A percentile compares a stretch with the other conserved stretches of the same genome.
phyloP scores from a whole-genome alignment of 2,888 invertebrate genomes.

The Orgyia antiqua region DNA sequence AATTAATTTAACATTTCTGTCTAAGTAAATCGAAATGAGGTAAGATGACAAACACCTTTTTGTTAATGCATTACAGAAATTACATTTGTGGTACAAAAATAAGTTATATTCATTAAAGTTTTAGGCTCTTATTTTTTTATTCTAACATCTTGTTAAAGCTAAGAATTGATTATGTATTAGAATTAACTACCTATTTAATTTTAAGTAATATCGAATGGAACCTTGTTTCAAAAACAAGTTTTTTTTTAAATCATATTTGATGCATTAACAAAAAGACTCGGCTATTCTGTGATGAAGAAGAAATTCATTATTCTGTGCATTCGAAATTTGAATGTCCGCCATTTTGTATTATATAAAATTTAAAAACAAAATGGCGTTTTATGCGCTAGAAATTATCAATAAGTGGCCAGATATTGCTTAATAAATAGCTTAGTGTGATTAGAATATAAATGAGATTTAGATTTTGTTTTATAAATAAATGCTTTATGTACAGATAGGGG shows the following conservation, averaged over 20 bases:
- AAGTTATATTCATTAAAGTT: too few species aligned
- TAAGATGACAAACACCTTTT: slow-evolving; percentile 39
- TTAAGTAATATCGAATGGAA: background rate
- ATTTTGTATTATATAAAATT: slow-evolving; percentile 38
- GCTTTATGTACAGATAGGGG: slow-evolving; percentile 73
- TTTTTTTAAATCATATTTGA: background rate
- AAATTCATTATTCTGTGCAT: slow-evolving; percentile 40
- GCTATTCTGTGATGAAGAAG: slow-evolving; percentile 62
- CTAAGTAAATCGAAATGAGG: slow-evolving; percentile 42
- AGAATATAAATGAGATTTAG: slow-evolving; percentile 60
- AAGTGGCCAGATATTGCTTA: slow-evolving; percentile 56
- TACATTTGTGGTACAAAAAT: too few species aligned
- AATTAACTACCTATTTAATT: background rate
- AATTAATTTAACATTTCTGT: too few species aligned
- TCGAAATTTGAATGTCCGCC: slow-evolving; percentile 43
- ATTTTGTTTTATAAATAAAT: slow-evolving; percentile 72
- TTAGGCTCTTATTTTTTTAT: too few species aligned
- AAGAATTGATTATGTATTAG: background rate
- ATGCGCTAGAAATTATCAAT: slow-evolving; percentile 40
- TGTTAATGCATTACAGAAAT: slow-evolving; percentile 33
- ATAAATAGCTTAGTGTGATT: slow-evolving; percentile 64
- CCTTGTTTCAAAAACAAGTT: too few species aligned
- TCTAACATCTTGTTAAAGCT: background rate
- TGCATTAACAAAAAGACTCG: slow-evolving; percentile 41
- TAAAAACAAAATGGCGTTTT: slow-evolving; percentile 49